Conservation (phyloP, 2,113 vertebrate species). For the Butastur rufipennis region DNA sequence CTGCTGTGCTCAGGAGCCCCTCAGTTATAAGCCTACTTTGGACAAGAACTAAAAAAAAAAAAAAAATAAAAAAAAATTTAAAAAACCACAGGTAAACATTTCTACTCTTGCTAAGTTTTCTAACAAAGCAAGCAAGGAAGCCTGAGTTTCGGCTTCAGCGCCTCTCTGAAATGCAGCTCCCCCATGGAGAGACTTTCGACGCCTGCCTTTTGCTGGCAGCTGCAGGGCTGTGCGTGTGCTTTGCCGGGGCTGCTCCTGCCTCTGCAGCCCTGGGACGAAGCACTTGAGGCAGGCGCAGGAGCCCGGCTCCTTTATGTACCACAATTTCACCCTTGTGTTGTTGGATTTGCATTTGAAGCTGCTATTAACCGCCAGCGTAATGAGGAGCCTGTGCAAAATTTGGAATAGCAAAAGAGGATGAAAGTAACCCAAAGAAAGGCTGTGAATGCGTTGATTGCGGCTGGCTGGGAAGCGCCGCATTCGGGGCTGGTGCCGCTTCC, state of each 20-base stretch:
- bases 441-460: conserved; percentile 30
- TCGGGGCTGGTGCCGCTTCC: background rate
- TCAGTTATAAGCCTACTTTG: background rate
- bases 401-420: background rate
- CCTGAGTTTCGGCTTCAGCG: background rate
- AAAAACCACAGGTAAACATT: background rate
- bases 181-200: accelerated
- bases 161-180: background rate
- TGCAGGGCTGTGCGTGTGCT: background rate
- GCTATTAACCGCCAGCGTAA: conserved; percentile 34
- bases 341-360: conserved; percentile 69
- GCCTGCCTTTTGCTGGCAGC: background rate
- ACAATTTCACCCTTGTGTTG: background rate
- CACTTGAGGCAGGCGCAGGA: background rate
- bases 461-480: background rate
- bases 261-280: background rate
- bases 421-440: conserved; percentile 32
- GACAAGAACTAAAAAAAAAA: background rate
- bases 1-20: background rate
- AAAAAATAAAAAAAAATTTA: background rate
- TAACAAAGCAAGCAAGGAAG: background rate
- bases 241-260: background rate
- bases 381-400: background rate
- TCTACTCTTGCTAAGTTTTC: background rate
- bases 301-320: background rate